phyloP scores from a whole-genome alignment of 2,113 vertebrate species.

The Megalops atlanticus region DNA sequence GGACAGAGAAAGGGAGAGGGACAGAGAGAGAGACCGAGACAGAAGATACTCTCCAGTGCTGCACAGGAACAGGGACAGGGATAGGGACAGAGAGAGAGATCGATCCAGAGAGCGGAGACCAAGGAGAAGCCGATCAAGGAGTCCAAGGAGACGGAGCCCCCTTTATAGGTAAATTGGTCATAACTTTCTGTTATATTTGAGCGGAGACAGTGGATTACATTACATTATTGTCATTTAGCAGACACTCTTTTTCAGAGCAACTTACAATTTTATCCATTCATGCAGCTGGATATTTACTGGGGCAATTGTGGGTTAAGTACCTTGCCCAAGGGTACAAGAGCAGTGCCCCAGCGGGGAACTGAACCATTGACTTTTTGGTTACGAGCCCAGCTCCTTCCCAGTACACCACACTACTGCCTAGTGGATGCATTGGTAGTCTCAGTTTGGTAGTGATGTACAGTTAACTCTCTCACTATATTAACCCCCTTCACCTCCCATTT shows the following conservation, averaged over 20 bases:
- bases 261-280: too few relatives aligned
- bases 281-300: too few relatives aligned
- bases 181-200: too few relatives aligned
- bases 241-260: too few relatives aligned
- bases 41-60: not conserved
- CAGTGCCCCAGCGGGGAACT: too few relatives aligned
- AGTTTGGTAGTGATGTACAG: not conserved
- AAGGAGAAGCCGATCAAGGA: conserved; percentile 60
- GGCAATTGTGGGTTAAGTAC: too few relatives aligned
- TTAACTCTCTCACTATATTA: not conserved
- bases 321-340: too few relatives aligned
- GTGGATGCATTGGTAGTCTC: too few relatives aligned
- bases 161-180: conserved; percentile 59
- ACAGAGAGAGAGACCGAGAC: conserved; percentile 23
- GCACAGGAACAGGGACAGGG: conserved; percentile 15
- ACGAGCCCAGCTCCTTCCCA: not conserved
- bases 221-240: too few relatives aligned
- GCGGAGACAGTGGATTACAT: too few relatives aligned
- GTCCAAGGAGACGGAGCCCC: conserved; percentile 61
- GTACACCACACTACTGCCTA: too few relatives aligned
- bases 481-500: not conserved
- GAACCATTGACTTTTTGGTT: too few relatives aligned
- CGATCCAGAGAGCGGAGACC: conserved; percentile 34
- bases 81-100: conserved; percentile 39
- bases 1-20: conserved; percentile 29